These are phyloP conservation scores for Eupithecia pulchellata DNA, from an alignment of 2,888 invertebrate genomes.

Conservation along the genomic window DNA sequence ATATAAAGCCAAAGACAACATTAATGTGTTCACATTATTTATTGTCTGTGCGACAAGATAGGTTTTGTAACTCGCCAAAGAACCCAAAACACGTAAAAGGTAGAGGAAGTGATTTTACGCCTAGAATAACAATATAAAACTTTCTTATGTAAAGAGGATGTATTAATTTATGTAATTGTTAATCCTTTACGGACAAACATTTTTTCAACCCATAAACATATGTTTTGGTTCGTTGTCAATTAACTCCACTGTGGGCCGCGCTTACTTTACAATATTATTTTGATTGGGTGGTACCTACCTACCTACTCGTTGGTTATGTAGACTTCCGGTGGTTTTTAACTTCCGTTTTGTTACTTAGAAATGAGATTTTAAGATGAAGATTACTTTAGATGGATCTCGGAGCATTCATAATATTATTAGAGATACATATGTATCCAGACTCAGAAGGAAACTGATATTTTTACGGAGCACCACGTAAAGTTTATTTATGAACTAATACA, in stretches of 20 bases:
- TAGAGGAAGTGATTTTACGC: constrained; percentile 83
- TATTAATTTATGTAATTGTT: constrained; percentile 84
- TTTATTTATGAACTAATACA: no score
- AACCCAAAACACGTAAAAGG: constrained; percentile 57
- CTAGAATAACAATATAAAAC: constrained; percentile 71
- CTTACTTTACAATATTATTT: constrained; percentile 82
- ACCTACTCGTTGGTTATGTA: constrained; percentile 58
- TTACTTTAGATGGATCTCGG: constrained; percentile 17
- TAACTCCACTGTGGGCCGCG: constrained; percentile 68
- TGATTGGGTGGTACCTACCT: no score
- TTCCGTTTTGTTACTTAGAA: constrained; percentile 55
- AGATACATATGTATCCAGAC: not conserved
- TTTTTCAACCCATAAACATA: constrained; percentile 63
- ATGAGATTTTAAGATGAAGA: constrained; percentile 40
- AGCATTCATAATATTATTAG: not conserved
- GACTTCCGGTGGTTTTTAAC: constrained; percentile 66
- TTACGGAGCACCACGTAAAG: not conserved
- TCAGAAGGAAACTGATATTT: not conserved
- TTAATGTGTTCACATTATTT: no score
- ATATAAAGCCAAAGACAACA: no score
- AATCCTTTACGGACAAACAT: constrained; percentile 70
- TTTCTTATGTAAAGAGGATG: constrained; percentile 74
- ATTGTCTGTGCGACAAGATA: no score
- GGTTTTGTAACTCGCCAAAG: not conserved
- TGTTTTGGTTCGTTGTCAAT: constrained; percentile 73